Evolutionary conservation across 2,113 vertebrate species (phyloP).

Genomic region (Oryzias melastigma): DNA sequence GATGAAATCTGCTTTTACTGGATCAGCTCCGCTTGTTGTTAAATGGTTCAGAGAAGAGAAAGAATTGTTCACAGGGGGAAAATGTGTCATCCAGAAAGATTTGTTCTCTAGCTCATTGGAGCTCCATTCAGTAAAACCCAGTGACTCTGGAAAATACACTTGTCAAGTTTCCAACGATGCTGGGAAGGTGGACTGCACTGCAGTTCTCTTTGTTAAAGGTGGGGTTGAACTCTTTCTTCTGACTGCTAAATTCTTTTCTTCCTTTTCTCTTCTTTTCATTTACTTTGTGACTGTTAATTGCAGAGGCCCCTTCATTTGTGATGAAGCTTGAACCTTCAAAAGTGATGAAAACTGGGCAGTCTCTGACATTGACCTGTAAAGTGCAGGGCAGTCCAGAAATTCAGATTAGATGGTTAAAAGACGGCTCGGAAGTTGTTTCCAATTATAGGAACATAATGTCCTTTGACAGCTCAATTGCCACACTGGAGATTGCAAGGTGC

Average conservation of each 20-base stretch:
- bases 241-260: slow-evolving; percentile 13
- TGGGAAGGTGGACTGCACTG: slow-evolving; percentile 84
- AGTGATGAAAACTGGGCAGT: slow-evolving; percentile 82
- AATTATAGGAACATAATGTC: slow-evolving; percentile 79
- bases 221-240: slow-evolving; percentile 55
- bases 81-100: slow-evolving; percentile 89
- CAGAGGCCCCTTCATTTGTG: slow-evolving; percentile 89
- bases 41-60: slow-evolving; percentile 91
- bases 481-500: slow-evolving; percentile 75
- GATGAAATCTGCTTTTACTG: slow-evolving; percentile 84
- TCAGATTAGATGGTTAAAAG: slow-evolving; percentile 86
- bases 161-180: slow-evolving; percentile 91
- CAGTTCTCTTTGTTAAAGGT: slow-evolving; percentile 95
- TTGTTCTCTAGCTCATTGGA: slow-evolving; percentile 86
- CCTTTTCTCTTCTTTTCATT: background rate
- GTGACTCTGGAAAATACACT: slow-evolving; percentile 86
- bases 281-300: slow-evolving; percentile 55
- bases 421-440: slow-evolving; percentile 83
- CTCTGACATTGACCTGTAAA: slow-evolving; percentile 86
- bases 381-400: slow-evolving; percentile 88
- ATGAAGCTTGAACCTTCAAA: slow-evolving; percentile 84
- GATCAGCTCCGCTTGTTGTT: slow-evolving; percentile 84
- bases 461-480: slow-evolving; percentile 80
- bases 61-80: slow-evolving; percentile 86
- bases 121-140: slow-evolving; percentile 85